phyloP scores from a whole-genome alignment of 2,888 invertebrate genomes.

The Antitype chi region DNA sequence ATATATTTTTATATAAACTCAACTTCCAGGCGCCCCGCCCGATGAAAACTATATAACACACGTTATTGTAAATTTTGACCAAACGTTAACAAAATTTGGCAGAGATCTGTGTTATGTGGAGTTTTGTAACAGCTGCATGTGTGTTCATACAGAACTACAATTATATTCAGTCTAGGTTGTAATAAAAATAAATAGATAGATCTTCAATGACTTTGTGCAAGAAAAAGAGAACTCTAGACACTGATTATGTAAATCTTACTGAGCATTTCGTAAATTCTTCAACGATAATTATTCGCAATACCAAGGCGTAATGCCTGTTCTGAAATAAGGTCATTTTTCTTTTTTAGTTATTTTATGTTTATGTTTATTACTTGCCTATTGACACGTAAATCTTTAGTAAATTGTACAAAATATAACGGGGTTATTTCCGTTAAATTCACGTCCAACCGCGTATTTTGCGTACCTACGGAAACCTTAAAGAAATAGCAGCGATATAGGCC shows the following conservation, averaged over 20 bases:
- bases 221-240: neutral
- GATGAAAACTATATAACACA: conserved; percentile 71
- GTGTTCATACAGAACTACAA: conserved; percentile 45
- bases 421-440: too few relatives aligned
- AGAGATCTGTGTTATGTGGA: conserved; percentile 59
- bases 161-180: conserved; percentile 50
- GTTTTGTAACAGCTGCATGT: conserved; percentile 65
- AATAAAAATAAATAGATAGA: conserved; percentile 32
- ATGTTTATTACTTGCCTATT: too few relatives aligned
- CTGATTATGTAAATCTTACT: neutral
- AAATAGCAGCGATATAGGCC: neutral
- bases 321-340: neutral
- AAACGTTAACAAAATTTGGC: conserved; percentile 65
- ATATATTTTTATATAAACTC: conserved; percentile 69
- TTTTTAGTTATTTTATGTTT: too few relatives aligned
- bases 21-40: conserved; percentile 67
- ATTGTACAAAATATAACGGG: too few relatives aligned
- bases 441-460: too few relatives aligned
- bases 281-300: neutral
- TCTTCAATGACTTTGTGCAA: conserved; percentile 23
- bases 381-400: too few relatives aligned
- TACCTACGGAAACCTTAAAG: neutral
- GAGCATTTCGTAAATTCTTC: neutral
- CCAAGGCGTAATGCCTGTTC: neutral
- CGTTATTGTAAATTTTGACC: conserved; percentile 61